Evolutionary conservation across 1,140 invertebrate genomes (phyloP).

Genomic region (Ladona fulva): DNA sequence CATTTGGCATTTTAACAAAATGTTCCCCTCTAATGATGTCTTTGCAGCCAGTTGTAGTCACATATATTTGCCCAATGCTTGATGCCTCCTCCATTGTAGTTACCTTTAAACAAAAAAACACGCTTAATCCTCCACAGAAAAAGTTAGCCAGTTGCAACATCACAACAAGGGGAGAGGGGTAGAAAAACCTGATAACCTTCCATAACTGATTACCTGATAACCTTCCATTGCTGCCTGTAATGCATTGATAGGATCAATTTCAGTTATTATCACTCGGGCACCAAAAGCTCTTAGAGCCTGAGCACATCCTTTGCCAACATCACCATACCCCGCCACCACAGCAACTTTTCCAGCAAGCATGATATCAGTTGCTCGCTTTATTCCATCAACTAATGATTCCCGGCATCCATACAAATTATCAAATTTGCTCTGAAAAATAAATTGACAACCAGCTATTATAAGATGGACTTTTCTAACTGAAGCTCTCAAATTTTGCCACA

Average conservation of each 20-base stretch:
- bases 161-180: neutral
- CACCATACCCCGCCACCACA: conserved; percentile 96
- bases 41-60: conserved; percentile 96
- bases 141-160: neutral
- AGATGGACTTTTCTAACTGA: too few relatives aligned
- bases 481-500: too few relatives aligned
- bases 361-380: conserved; percentile 95
- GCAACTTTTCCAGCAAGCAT: conserved; percentile 99
- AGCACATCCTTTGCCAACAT: conserved; percentile 98
- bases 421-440: conserved; percentile 80
- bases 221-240: conserved; percentile 98
- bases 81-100: conserved; percentile 96
- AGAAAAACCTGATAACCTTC: conserved; percentile 79
- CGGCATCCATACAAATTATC: conserved; percentile 98
- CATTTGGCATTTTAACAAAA: conserved; percentile 87
- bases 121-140: neutral
- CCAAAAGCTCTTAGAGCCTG: conserved; percentile 92
- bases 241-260: conserved; percentile 99
- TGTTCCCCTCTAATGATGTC: conserved; percentile 86
- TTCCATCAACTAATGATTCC: conserved; percentile 96
- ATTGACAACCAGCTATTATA: too few relatives aligned
- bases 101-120: conserved; percentile 49
- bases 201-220: conserved; percentile 73
- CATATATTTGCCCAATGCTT: conserved; percentile 87
- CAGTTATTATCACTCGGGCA: conserved; percentile 90